phyloP scores from a whole-genome alignment of 2,113 vertebrate species.

The Tupaia chinensis region DNA sequence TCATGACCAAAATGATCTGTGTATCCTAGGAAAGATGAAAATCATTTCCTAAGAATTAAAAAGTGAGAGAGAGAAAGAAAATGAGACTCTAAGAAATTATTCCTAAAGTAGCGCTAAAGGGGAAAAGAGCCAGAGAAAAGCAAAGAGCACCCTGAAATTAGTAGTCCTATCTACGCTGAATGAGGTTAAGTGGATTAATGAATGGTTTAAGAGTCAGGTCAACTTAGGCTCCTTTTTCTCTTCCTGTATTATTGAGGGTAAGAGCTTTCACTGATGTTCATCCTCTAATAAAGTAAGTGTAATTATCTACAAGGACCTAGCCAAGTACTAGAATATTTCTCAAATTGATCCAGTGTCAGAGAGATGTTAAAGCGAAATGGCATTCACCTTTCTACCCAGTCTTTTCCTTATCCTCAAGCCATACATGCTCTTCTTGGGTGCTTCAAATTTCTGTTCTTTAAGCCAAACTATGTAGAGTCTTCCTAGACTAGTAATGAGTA shows the following conservation, averaged over 20 bases:
- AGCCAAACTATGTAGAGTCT: not conserved
- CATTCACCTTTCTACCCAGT: not conserved
- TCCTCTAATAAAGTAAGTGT: not conserved
- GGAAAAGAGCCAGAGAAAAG: not conserved
- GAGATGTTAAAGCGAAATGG: not conserved
- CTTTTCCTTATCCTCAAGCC: not conserved
- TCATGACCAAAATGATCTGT: not conserved
- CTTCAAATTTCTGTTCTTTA: not conserved
- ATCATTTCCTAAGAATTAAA: not conserved
- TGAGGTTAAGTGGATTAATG: not conserved
- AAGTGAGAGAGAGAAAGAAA: conserved; percentile 9
- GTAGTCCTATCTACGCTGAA: not conserved
- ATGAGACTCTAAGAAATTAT: not conserved
- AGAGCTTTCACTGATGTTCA: not conserved
- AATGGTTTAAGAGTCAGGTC: not conserved
- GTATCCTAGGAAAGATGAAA: not conserved
- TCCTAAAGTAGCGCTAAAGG: not conserved
- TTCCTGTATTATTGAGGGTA: not conserved
- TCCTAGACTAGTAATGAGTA: not conserved
- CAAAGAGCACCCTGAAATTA: conserved; percentile 12
- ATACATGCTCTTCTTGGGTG: not conserved
- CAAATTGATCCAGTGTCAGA: not conserved
- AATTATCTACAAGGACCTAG: not conserved
- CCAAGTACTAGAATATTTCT: not conserved
- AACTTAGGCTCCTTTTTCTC: not conserved